These are phyloP conservation scores for Drosophila triauraria DNA, from an alignment of 1,140 invertebrate genomes.

Conservation along the genomic window DNA sequence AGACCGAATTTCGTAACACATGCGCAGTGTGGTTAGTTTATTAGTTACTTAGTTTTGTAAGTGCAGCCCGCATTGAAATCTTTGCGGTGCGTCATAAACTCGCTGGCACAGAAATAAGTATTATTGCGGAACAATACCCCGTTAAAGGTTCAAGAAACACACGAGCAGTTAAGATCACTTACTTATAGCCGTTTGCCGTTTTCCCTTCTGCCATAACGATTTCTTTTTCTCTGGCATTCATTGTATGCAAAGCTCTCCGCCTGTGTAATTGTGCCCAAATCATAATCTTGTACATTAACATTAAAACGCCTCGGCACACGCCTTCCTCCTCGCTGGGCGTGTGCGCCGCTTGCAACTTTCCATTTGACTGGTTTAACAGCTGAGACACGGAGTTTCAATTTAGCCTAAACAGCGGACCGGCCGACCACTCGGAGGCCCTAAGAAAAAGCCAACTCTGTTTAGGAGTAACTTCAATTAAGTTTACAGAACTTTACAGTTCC, in stretches of 20 bases:
- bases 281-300: constrained; percentile 43
- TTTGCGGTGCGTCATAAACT: constrained; percentile 21
- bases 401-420: constrained; percentile 3
- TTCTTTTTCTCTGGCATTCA: constrained; percentile 1
- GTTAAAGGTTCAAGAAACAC: constrained; percentile 2
- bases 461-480: neutral
- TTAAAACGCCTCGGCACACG: constrained; percentile 55
- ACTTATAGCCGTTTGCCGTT: neutral
- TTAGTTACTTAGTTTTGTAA: constrained; percentile 13
- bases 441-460: neutral
- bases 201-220: constrained; percentile 10
- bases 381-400: constrained; percentile 40
- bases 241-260: constrained; percentile 23
- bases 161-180: constrained; percentile 10
- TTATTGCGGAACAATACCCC: neutral
- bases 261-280: constrained; percentile 10
- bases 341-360: constrained; percentile 52
- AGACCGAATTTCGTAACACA: constrained; percentile 56
- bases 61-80: constrained; percentile 7
- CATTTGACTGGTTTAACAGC: constrained; percentile 61
- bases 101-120: constrained; percentile 6
- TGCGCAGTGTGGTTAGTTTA: constrained; percentile 48
- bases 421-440: constrained; percentile 14
- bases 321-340: constrained; percentile 23
- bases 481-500: neutral